A percentile compares a stretch with the other conserved stretches of the same genome.
These are phyloP conservation scores for Apamea crenata DNA, from an alignment of 2,888 invertebrate species.

Conservation along the genomic window DNA sequence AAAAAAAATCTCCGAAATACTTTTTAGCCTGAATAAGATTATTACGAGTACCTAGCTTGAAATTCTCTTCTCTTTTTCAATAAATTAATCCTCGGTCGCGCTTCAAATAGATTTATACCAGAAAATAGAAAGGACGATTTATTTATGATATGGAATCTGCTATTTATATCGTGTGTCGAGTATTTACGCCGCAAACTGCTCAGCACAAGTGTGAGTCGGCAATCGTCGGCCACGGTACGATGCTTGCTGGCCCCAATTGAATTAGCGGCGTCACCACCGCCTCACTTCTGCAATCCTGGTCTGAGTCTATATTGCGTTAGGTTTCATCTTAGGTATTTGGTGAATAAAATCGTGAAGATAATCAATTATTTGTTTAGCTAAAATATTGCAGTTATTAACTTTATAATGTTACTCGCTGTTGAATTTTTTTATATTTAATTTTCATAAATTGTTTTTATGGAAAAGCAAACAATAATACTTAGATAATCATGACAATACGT, in stretches of 20 bases:
- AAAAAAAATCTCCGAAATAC: background rate
- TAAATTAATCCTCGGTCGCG: constrained; percentile 16
- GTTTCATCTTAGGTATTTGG: background rate
- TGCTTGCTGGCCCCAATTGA: constrained; percentile 49
- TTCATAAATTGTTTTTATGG: background rate
- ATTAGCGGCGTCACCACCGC: constrained; percentile 40
- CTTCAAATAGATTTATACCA: constrained; percentile 16
- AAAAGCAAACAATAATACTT: background rate
- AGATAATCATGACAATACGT: too few species aligned
- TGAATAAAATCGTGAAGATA: background rate
- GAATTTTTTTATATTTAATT: background rate
- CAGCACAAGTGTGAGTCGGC: constrained; percentile 30
- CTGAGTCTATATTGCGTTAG: background rate
- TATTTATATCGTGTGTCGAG: constrained; percentile 1
- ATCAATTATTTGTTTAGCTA: background rate
- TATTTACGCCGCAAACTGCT: constrained; percentile 26
- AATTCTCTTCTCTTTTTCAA: constrained; percentile 15
- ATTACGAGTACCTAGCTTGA: background rate
- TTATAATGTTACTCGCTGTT: background rate
- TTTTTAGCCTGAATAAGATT: background rate
- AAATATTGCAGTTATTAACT: background rate
- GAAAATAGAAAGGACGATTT: constrained; percentile 4
- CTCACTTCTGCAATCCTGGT: constrained; percentile 26
- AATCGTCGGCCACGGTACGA: constrained; percentile 4
- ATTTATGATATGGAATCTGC: constrained; percentile 19